phyloP scores from a whole-genome alignment of 2,888 invertebrate genomes.

The Meghimatium bilineatum region DNA sequence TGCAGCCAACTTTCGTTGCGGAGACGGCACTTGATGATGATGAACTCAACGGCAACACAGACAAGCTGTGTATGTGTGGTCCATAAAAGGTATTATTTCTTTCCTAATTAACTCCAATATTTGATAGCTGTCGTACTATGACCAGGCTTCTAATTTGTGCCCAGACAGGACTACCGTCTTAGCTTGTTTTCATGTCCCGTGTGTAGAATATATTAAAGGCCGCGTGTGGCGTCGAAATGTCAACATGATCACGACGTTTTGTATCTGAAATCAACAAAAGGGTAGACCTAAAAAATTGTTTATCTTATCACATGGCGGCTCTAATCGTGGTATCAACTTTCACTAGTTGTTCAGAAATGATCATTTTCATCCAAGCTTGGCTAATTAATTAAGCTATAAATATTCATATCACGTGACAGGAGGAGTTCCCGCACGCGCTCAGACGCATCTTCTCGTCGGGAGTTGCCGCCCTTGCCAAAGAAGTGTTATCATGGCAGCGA shows the following conservation, averaged over 20 bases:
- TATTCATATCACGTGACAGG: slow-evolving; percentile 41
- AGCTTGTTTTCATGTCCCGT: no score
- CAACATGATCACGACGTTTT: not conserved
- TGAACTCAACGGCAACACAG: no score
- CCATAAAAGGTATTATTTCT: no score
- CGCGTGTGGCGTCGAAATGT: not conserved
- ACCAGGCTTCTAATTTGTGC: no score
- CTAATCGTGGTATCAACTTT: slow-evolving; percentile 22
- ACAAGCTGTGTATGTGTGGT: no score
- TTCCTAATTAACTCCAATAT: no score
- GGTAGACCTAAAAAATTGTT: not conserved
- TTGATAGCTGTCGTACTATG: no score
- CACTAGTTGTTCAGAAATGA: slow-evolving; percentile 6
- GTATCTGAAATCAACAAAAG: not conserved
- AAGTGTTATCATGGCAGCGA: slow-evolving; percentile 32
- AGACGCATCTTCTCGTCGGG: slow-evolving; percentile 16
- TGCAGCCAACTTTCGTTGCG: no score
- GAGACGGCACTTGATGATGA: no score
- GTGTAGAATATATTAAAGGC: not conserved
- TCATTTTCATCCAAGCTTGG: not conserved
- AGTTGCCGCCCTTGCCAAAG: slow-evolving; percentile 28
- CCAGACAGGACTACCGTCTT: no score
- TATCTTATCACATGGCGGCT: slow-evolving; percentile 11
- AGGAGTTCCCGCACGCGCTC: slow-evolving; percentile 32
- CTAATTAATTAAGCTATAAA: slow-evolving; percentile 40